phyloP scores from a whole-genome alignment of 1,140 invertebrate species.

The Hypsibius dujardini region DNA sequence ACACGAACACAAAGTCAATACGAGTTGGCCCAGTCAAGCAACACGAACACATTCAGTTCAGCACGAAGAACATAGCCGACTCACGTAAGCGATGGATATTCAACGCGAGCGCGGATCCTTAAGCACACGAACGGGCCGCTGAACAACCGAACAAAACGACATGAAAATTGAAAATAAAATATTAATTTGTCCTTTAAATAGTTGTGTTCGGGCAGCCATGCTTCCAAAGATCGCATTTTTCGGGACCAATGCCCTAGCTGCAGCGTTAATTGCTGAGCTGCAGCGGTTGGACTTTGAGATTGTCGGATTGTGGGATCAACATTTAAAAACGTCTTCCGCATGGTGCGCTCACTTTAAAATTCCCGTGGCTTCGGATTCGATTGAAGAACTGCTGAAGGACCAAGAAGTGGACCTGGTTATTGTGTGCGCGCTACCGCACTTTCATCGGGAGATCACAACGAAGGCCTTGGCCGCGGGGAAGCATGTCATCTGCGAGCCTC shows the following conservation, averaged over 20 bases:
- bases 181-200: no score
- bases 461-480: constrained; percentile 13
- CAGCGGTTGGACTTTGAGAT: constrained; percentile 1
- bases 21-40: no score
- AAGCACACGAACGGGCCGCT: no score
- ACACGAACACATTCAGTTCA: no score
- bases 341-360: not conserved
- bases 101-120: no score
- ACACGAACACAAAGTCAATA: no score
- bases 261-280: not conserved
- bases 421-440: not conserved
- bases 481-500: constrained; percentile 15
- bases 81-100: no score
- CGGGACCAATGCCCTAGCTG: not conserved
- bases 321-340: not conserved
- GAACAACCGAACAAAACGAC: no score
- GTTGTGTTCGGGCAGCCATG: not conserved
- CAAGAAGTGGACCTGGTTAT: constrained; percentile 14
- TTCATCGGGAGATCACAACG: not conserved
- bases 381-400: not conserved
- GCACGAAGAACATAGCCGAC: no score
- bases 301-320: constrained; percentile 7
- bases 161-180: no score
- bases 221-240: constrained; percentile 1
- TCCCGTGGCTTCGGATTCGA: not conserved